Base-by-base conservation (phyloP, 1,140 invertebrate species). In the Agrypnia vestita region DNA sequence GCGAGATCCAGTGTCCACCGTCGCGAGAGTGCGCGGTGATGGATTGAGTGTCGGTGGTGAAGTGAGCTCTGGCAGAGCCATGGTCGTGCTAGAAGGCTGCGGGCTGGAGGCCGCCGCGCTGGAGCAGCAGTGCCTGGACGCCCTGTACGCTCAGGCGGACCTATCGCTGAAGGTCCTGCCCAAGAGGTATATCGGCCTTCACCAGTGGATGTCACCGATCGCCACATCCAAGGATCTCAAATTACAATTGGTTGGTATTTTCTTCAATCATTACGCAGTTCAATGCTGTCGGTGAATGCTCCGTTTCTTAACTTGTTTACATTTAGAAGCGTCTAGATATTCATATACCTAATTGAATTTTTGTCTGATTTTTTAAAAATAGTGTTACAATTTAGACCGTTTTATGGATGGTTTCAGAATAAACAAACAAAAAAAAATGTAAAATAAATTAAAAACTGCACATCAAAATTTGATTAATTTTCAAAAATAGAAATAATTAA, bases 181-280 rank as follows among this genome's bases (percentile, higher is more conserved):
- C 84, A 96, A 97, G 89, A 91, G 95, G 84, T 96, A 95, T 88
- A 95, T 96, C 86, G 96, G 95, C 90, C 91, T 96, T 85, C 96
- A 97, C 88, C 94, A 95, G 86, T 96, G 95, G 94, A 89, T 96
- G 83, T 93, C 94, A 84, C 96, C 96, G 77, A 91, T 97, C 82
- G 89, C 90, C 61, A 87, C 86, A 0, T 87, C 87, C 15, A 93
- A 94, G 88, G 93, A 94, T 86, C 89, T 94, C 91, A 94, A 92
- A 90, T 93, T 91, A 91, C 94, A 93, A 93, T 93, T 94, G 85
- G 89, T 90, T 86, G 69, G 81, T 83, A 53, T 53, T 44, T 21
- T 19, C 0, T 64, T 64, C 3, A 12, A 53, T 15, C 51, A 53
- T 13, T 53, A 13, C 8, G 12, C 8, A 13, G 51, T 53, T 15